Evolutionary conservation across 2,113 vertebrate species (phyloP).

Genomic region (Coturnix japonica): DNA sequence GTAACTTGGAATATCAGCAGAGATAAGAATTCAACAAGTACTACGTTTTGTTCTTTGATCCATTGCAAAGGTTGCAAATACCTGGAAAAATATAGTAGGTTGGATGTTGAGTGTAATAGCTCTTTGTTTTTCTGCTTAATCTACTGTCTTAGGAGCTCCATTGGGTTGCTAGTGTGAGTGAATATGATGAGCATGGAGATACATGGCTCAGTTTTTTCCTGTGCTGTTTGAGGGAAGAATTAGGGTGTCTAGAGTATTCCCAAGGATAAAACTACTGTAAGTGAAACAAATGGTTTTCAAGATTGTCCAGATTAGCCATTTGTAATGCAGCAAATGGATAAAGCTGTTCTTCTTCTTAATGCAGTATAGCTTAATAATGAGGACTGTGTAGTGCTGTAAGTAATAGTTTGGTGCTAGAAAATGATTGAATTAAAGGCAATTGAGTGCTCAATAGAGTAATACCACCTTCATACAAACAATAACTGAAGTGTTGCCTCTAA

Average conservation of each 20-base stretch:
- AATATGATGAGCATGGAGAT: background rate
- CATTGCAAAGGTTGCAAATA: background rate
- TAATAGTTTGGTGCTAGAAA: background rate
- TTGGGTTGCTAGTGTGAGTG: background rate
- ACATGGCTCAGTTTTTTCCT: background rate
- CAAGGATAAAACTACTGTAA: background rate
- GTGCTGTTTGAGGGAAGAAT: background rate
- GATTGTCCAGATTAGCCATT: background rate
- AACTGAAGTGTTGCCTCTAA: background rate
- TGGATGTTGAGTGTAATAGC: background rate
- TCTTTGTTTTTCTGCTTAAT: background rate
- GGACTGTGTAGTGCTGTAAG: background rate
- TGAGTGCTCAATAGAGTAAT: background rate
- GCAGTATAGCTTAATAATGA: background rate
- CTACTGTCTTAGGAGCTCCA: background rate
- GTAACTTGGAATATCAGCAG: background rate
- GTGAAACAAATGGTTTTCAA: background rate
- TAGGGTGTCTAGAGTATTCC: background rate
- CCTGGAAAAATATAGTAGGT: background rate
- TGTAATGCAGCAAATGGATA: background rate
- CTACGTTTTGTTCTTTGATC: background rate
- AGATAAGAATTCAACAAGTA: background rate
- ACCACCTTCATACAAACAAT: background rate
- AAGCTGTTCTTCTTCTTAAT: background rate
- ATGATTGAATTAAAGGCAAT: background rate